Evolutionary conservation across 2,888 invertebrate species (phyloP), one percentile per base, ranked within the genome.

Genomic region (Nephrotoma appendiculata): DNA sequence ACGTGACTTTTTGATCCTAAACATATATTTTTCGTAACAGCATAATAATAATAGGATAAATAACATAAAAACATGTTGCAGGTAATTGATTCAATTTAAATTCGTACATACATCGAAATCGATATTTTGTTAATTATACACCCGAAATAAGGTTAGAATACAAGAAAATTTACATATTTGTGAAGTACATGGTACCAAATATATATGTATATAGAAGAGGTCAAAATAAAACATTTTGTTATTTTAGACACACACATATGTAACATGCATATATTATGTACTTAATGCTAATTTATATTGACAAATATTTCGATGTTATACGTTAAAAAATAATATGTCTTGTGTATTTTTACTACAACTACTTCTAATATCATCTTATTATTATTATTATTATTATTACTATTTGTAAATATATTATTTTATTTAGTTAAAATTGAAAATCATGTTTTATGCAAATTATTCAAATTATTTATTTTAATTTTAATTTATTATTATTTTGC

Each of bases 1-100:
- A 86, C 86, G 86, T 86, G 86, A 86, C 86, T 57, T 86, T 86
- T 41, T 52, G 86, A 86, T 86, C 86, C 86, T 31, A 31, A 86
- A 45, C 41, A 86, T 86, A 45, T 43, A 71, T 71, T 57, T 57
- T 57, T 15, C 52, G 52, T 57, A 57, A 52, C n/a, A 52, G 48
- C 19, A 52, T 71, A 31, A 71, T 11, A 71, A 71, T 71, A 71
- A 9, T 71, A 71, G 71, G 19, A 71, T 71, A 44, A 6, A 31
- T 19, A 71, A 45, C 48, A 31, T 48, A 43, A 43, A 44, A 86
- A 86, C 86, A 86, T 86, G 86, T 86, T 86, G 45, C 86, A 86
- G 86, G 86, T 86, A 86, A 86, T 86, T 86, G 86, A 86, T 31
- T 86, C 48, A 86, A 86, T 86, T 86, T 42, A 84, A 42, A 84